Conservation (phyloP, 1,140 invertebrate genomes). For the Phymorhynchus buccinoides region DNA sequence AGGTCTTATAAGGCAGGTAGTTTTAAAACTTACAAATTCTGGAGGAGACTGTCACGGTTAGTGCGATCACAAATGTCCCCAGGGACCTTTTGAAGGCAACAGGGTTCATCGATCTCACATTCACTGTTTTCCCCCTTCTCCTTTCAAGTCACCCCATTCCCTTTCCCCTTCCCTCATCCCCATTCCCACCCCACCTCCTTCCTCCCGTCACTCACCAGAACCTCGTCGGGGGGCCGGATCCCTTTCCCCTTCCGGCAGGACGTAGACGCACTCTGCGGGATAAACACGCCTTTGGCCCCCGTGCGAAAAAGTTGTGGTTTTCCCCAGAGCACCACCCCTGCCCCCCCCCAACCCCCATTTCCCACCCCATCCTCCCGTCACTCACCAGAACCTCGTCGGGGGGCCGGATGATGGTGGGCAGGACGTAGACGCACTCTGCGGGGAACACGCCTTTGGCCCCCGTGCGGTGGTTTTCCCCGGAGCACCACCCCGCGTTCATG, state of each 20-base stretch:
- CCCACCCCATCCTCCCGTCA: too few relatives aligned
- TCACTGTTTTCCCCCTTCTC: too few relatives aligned
- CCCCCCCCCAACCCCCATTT: too few relatives aligned
- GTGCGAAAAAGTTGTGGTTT: slow-evolving; percentile 68
- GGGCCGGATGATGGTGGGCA: slow-evolving; percentile 94
- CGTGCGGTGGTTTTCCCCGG: slow-evolving; percentile 78
- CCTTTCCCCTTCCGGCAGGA: slow-evolving; percentile 95
- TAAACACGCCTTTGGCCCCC: slow-evolving; percentile 85
- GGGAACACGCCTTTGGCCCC: slow-evolving; percentile 88
- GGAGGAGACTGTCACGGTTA: too few relatives aligned
- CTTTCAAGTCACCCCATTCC: too few relatives aligned
- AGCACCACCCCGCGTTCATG: slow-evolving; percentile 94
- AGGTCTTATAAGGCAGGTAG: too few relatives aligned
- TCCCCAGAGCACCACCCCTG: slow-evolving; percentile 94
- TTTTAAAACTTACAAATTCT: too few relatives aligned
- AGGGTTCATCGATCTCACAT: too few relatives aligned
- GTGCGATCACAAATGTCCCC: too few relatives aligned
- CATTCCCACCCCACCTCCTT: too few relatives aligned
- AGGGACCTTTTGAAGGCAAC: too few relatives aligned
- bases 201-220: slow-evolving; percentile 79
- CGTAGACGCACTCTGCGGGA: slow-evolving; percentile 96
- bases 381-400: slow-evolving; percentile 86
- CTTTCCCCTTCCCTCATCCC: too few relatives aligned
- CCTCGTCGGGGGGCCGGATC: slow-evolving; percentile 92
- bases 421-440: slow-evolving; percentile 95